These are phyloP conservation scores for Apodemia hepburni DNA, from an alignment of 2,888 invertebrate species.

Conservation along the genomic window DNA sequence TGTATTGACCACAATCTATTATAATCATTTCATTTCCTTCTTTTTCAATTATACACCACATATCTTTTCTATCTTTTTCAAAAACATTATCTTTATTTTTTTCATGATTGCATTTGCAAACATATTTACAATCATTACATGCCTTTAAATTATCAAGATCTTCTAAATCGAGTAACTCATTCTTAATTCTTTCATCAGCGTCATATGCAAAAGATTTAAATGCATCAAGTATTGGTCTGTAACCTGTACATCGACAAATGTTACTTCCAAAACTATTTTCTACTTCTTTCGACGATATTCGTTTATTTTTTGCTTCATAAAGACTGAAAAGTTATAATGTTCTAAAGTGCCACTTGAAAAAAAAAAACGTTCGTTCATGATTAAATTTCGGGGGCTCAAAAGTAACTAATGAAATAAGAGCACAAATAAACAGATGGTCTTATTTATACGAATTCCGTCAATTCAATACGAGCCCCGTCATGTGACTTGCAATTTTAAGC, in stretches of 20 bases:
- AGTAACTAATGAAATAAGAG: too few species aligned
- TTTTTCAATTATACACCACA: constrained; percentile 47
- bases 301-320: constrained; percentile 64
- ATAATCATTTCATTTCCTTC: constrained; percentile 68
- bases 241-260: constrained; percentile 90
- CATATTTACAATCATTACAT: constrained; percentile 44
- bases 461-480: too few species aligned
- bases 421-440: too few species aligned
- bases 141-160: constrained; percentile 46
- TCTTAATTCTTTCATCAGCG: constrained; percentile 68
- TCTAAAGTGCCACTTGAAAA: too few species aligned
- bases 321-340: constrained; percentile 53
- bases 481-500: too few species aligned
- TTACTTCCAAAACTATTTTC: constrained; percentile 89
- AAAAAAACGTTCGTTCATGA: too few species aligned
- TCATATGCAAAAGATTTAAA: constrained; percentile 87
- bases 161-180: constrained; percentile 73
- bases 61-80: constrained; percentile 25
- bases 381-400: too few species aligned
- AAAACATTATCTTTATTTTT: constrained; percentile 28
- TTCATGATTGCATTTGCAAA: constrained; percentile 41
- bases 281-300: constrained; percentile 82
- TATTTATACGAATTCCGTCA: too few species aligned
- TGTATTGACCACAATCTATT: constrained; percentile 59
- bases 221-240: constrained; percentile 87